Conservation (phyloP, 2,888 invertebrate genomes). For the Holacanthella duospinosa region DNA sequence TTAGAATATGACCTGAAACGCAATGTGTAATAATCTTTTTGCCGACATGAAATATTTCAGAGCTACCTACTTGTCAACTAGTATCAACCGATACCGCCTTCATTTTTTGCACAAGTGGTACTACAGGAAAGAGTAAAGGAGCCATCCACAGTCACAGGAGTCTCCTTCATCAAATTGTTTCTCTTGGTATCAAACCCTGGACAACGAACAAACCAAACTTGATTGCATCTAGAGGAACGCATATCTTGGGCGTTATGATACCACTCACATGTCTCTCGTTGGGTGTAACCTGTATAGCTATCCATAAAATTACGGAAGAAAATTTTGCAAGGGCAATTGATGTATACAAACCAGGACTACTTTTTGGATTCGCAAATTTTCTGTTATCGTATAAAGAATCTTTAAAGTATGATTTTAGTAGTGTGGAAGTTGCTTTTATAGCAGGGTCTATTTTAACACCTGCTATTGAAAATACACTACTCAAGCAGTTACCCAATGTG, state of each 20-base stretch:
- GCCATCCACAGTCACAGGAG: constrained; percentile 23
- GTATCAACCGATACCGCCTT: constrained; percentile 18
- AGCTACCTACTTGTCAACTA: constrained; percentile 16
- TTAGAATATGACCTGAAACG: no score
- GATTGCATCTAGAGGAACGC: constrained; percentile 28
- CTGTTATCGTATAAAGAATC: constrained; percentile 23
- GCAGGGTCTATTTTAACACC: constrained; percentile 28
- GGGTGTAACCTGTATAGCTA: constrained; percentile 15
- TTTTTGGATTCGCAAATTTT: constrained; percentile 32
- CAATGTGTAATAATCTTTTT: not conserved
- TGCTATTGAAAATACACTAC: constrained; percentile 20
- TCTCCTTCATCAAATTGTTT: constrained; percentile 12
- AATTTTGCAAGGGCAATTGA: constrained; percentile 25
- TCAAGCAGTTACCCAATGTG: constrained; percentile 24
- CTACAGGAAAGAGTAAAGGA: constrained; percentile 29
- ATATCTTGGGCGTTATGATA: constrained; percentile 25
- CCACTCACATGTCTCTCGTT: constrained; percentile 15
- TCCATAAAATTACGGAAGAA: constrained; percentile 22
- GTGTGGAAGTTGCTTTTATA: constrained; percentile 11
- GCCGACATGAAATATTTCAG: constrained; percentile 10
- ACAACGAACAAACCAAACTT: constrained; percentile 20
- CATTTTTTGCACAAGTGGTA: constrained; percentile 28
- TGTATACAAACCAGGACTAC: constrained; percentile 27
- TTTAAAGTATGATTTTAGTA: constrained; percentile 21
- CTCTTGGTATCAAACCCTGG: constrained; percentile 6